Base-by-base conservation (phyloP, 2,113 vertebrate species). In the Peromyscus californicus region DNA sequence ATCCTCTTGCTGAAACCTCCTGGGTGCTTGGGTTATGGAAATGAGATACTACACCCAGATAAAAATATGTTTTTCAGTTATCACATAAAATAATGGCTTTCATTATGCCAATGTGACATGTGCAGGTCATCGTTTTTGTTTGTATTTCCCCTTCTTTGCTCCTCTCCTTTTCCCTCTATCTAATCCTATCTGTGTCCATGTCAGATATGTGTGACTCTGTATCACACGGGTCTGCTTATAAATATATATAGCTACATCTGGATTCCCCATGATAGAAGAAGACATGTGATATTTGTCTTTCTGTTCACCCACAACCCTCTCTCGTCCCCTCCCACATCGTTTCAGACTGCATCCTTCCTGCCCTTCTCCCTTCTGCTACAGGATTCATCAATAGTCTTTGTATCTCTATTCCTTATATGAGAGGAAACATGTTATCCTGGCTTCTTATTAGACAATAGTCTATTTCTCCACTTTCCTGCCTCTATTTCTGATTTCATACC, bases 401-500 rank as follows among this genome's bases (percentile, higher is more conserved):
- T 42, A 31, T 83, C 54, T 36, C 54, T 87, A n/a, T 26, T 39
- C 67, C 22, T n/a, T 26, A 7, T 57, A 39, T 24, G 36, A 89
- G 22, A 88, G 67, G 33, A 54, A 57, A 57, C 33, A 57, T 29
- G 48, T 17, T n/a, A 72, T 29, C 7, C 26, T 96, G 79, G 63
- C 15, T 83, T 78, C 2, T 88, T 70, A 93, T 12, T 31, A 92
- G 75, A 92, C 13, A 93, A 95, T 89, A 90, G 72, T 3, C 31
- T 69, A 0, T 57, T 96, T 92, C 57, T 91, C 9, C 29, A 70
- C 39, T 89, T 95, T 63, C 5, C 12, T 5, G 86, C 45, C 15
- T 96, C 59, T 90, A 86, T 67, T 91, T 97, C 67, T 90, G 92
- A 96, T 93, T 88, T 22, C 26, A 74, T 59, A 69, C 15, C 45